Evolutionary conservation across 2,113 vertebrate species (phyloP).

Genomic region (Nerophis lumbriciformis): DNA sequence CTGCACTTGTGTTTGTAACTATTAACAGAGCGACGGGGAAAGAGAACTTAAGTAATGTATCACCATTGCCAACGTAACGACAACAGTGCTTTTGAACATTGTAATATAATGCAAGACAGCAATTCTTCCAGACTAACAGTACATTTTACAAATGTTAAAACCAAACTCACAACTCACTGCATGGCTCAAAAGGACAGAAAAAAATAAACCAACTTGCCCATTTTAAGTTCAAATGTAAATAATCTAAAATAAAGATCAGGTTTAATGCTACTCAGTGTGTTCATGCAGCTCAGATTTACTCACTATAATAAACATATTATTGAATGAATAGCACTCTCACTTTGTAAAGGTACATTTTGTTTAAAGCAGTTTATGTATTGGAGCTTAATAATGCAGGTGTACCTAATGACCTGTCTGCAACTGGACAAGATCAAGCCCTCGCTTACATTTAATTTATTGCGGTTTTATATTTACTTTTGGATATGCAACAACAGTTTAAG

Average conservation of each 20-base stretch:
- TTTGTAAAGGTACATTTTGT: too few relatives aligned
- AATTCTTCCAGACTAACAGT: not conserved
- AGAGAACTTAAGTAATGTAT: slow-evolving; percentile 9
- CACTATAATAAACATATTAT: not conserved
- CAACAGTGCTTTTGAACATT: not conserved
- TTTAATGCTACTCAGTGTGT: not conserved
- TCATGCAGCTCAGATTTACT: not conserved
- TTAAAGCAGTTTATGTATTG: too few relatives aligned
- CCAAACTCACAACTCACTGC: not conserved
- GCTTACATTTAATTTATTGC: not conserved
- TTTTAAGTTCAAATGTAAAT: not conserved
- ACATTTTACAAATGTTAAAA: slow-evolving; percentile 13
- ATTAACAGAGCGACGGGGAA: slow-evolving; percentile 19
- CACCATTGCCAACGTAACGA: not conserved
- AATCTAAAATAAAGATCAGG: not conserved
- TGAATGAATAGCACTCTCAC: too few relatives aligned
- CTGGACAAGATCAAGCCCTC: too few relatives aligned
- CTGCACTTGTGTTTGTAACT: slow-evolving; percentile 12
- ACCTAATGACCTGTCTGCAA: not conserved
- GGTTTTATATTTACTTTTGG: not conserved
- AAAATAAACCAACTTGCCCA: not conserved
- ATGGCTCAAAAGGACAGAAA: not conserved
- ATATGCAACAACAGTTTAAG: not conserved
- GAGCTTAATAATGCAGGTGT: too few relatives aligned
- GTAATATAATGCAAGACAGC: slow-evolving; percentile 24